Base-by-base conservation (phyloP, 1,140 invertebrate genomes). In the Drosophila parvula region DNA sequence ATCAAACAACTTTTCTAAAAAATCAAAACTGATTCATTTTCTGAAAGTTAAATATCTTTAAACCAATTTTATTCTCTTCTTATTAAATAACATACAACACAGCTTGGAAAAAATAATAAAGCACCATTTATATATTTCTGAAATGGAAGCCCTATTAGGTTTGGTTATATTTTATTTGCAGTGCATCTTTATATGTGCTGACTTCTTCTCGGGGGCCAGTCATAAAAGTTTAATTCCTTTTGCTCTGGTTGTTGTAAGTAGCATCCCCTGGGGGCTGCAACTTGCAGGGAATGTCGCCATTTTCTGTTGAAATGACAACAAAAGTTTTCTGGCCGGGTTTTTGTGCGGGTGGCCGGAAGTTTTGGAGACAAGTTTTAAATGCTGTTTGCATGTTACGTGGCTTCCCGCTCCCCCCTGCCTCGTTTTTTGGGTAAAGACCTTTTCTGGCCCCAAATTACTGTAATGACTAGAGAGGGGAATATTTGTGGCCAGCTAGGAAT, bases 311-410 rank as follows among this genome's bases (percentile, higher is more conserved):
- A 84, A 84, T 83, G 80, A 70, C 74, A 89, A 84, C 81, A 89
- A 89, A 85, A 89, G 61, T 73, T 89, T 89, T 85, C 62, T 73
- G 47, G 67, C 36, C 51, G 45, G 57, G 38, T 41, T 59, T 36
- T 58, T 79, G 30, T 43, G 45, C 9, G 53, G 41, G 38, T 50
- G 32, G 44, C 50, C 32, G 56, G 60, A 63, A 74, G 71, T 75
- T 76, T 75, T 59, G 57, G 64, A 45, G 79, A 88, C 79, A 88
- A 88, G 80, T 89, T 89, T 89, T 89, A 89, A 89, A 89, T 89
- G 80, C 79, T 89, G 80, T 89, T 89, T 89, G 81, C 84, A 89
- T 89, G 84, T 89, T 74, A 45, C 74, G 74, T 63, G 80, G 80
- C 58, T 78, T 63, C 36, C 45, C 45, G 32, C 5, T 63, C 36